These are phyloP conservation scores for Eristalinus sepulchralis DNA, from an alignment of 2,888 invertebrate genomes.

Conservation along the genomic window DNA sequence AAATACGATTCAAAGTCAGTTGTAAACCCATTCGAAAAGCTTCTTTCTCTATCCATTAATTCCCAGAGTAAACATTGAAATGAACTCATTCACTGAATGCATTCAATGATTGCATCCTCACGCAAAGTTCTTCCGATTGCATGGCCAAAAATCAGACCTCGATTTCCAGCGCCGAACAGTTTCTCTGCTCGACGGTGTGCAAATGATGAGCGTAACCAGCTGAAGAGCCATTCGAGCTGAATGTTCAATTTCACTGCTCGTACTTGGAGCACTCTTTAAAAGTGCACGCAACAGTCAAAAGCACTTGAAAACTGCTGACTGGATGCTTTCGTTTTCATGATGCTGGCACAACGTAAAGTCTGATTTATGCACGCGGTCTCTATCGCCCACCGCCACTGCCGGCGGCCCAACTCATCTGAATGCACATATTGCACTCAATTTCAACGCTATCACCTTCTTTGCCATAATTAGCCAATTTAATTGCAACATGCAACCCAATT, in stretches of 20 bases:
- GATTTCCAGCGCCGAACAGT: neutral
- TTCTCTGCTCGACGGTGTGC: neutral
- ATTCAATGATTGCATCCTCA: neutral
- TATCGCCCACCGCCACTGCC: neutral
- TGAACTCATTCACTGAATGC: neutral
- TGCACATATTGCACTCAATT: slow-evolving; percentile 9
- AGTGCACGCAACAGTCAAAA: neutral
- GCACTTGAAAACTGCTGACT: neutral
- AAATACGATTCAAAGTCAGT: neutral
- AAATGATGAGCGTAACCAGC: neutral
- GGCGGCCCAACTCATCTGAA: slow-evolving; percentile 2
- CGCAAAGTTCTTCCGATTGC: neutral
- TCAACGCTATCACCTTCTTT: slow-evolving; percentile 11
- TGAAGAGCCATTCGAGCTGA: neutral
- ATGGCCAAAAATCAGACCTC: neutral
- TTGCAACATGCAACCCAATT: slow-evolving; percentile 50
- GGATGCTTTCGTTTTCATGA: neutral
- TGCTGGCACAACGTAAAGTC: neutral
- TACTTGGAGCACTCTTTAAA: neutral
- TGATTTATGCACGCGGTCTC: neutral
- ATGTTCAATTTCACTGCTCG: neutral
- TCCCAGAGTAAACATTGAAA: neutral
- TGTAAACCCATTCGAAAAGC: neutral
- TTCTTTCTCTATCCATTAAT: neutral
- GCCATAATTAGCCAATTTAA: slow-evolving; percentile 59